Percentiles rank a stretch among this genome's conserved stretches.
Conservation (phyloP, 1,140 invertebrate genomes). For the Drosophila sp. region DNA sequence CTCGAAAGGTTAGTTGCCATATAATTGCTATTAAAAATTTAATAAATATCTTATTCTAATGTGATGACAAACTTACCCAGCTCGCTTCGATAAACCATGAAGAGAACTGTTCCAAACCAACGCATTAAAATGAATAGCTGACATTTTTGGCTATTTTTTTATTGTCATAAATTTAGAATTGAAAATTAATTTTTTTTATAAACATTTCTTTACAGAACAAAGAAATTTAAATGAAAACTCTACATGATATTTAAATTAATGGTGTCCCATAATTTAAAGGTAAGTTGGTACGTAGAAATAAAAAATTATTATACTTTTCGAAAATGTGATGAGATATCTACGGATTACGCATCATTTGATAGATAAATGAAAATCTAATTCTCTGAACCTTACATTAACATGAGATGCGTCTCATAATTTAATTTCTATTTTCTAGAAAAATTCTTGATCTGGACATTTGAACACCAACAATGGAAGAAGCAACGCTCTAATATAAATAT, state of each 20-base stretch:
- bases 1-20: too few species aligned
- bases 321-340: constrained; percentile 28
- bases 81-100: constrained; percentile 72
- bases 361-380: constrained; percentile 10
- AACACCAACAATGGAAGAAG: too few species aligned
- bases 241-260: background rate
- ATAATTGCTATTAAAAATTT: too few species aligned
- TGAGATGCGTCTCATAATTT: too few species aligned
- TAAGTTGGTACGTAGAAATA: background rate
- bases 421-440: too few species aligned
- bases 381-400: background rate
- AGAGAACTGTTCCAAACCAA: constrained; percentile 74
- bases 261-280: background rate
- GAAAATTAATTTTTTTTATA: background rate
- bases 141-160: background rate
- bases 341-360: constrained; percentile 43
- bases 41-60: background rate
- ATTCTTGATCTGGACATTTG: too few species aligned
- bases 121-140: constrained; percentile 45
- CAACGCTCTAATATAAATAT: too few species aligned
- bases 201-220: background rate
- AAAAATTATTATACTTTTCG: background rate
- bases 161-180: background rate
- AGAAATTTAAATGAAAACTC: background rate
- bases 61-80: constrained; percentile 74